A percentile compares a stretch with the other conserved stretches of the same genome.
phyloP scores from a whole-genome alignment of 2,113 vertebrate species.

The Oreamnos americanus region DNA sequence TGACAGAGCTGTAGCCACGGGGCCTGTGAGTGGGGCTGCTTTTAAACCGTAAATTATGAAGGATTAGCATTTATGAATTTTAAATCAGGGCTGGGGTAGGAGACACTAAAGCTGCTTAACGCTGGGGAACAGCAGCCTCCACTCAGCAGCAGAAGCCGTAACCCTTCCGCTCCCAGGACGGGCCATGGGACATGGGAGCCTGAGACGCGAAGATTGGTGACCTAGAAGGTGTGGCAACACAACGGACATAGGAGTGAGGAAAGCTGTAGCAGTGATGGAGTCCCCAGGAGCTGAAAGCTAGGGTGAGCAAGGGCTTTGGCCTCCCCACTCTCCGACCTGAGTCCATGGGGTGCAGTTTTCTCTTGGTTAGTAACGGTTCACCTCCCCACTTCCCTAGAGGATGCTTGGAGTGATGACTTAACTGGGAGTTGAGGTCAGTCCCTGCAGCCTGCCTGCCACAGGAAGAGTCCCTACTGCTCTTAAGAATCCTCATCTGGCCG shows the following conservation, averaged over 20 bases:
- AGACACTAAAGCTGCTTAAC: slow-evolving; percentile 99
- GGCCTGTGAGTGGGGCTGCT: slow-evolving; percentile 98
- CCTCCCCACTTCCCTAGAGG: background rate
- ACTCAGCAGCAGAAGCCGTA: slow-evolving; percentile 85
- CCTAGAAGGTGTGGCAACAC: background rate
- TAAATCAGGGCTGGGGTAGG: slow-evolving; percentile 99
- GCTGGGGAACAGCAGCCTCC: slow-evolving; percentile 94
- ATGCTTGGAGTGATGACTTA: background rate
- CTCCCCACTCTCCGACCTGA: background rate
- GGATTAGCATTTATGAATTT: slow-evolving; percentile 99
- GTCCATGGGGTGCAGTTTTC: background rate
- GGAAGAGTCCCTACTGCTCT: background rate
- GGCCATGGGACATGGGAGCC: background rate
- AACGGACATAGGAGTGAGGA: fast-evolving
- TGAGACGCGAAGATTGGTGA: background rate
- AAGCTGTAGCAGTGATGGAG: background rate
- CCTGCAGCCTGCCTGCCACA: background rate
- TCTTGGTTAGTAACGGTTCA: background rate
- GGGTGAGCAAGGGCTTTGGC: background rate
- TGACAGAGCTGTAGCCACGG: slow-evolving; percentile 99
- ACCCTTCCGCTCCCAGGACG: slow-evolving; percentile 86
- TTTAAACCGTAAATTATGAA: slow-evolving; percentile 99
- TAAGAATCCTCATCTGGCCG: background rate
- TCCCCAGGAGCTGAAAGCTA: background rate
- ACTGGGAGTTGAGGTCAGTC: background rate